Percentiles rank a stretch among this genome's conserved stretches.
phyloP scores from a whole-genome alignment of 1,140 invertebrate species.

The Lineus longissimus region DNA sequence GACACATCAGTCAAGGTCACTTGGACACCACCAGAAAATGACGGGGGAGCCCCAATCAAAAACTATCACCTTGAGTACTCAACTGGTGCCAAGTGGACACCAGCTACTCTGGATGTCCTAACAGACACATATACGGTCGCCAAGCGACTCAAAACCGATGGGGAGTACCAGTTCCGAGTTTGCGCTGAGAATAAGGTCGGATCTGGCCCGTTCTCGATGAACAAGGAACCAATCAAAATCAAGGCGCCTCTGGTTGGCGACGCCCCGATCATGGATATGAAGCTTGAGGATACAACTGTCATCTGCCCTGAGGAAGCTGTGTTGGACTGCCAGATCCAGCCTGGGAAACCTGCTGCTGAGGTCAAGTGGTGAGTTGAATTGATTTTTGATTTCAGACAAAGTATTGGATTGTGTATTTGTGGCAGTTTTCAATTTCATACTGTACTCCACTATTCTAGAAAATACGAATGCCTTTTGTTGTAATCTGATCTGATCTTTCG shows the following conservation, averaged over 20 bases:
- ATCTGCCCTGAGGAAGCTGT: slow-evolving; percentile 42
- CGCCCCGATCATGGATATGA: too few species aligned
- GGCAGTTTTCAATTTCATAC: too few species aligned
- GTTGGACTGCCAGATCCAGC: slow-evolving; percentile 45
- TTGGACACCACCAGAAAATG: slow-evolving; percentile 94
- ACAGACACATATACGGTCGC: slow-evolving; percentile 74
- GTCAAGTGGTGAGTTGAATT: slow-evolving; percentile 39
- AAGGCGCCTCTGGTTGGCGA: slow-evolving; percentile 67
- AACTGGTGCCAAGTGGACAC: slow-evolving; percentile 72
- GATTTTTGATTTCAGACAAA: too few species aligned
- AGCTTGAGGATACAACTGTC: slow-evolving; percentile 29
- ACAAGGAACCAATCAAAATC: slow-evolving; percentile 64
- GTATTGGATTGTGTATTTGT: too few species aligned
- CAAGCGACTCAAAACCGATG: slow-evolving; percentile 51
- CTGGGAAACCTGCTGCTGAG: slow-evolving; percentile 47
- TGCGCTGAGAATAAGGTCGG: slow-evolving; percentile 83
- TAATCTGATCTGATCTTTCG: too few species aligned
- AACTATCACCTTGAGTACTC: slow-evolving; percentile 9
- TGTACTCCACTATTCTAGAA: too few species aligned
- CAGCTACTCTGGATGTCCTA: slow-evolving; percentile 77
- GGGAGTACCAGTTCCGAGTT: slow-evolving; percentile 29
- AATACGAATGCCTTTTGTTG: too few species aligned
- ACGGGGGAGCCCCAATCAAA: slow-evolving; percentile 84
- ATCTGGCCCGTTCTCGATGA: slow-evolving; percentile 82
- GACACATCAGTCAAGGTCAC: neutral